Conservation (phyloP, 2,113 vertebrate species). For the Pluvialis apricaria region DNA sequence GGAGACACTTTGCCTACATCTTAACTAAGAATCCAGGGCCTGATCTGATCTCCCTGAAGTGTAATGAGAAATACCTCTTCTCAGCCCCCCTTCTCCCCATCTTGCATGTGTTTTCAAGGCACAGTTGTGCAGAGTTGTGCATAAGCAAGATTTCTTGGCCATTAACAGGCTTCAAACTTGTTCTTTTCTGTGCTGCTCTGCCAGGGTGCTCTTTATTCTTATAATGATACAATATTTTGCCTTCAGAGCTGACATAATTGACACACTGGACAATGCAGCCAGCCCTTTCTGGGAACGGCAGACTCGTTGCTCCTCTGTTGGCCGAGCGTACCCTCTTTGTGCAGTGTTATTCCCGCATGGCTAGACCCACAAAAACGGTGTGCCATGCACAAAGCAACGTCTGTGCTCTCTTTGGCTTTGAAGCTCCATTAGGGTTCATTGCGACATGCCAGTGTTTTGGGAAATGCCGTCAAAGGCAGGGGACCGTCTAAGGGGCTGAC, state of each 20-base stretch:
- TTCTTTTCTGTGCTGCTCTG: not conserved
- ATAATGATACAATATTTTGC: not conserved
- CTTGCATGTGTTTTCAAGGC: not conserved
- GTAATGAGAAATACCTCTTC: not conserved
- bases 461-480: not conserved
- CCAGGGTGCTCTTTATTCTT: not conserved
- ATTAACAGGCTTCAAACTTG: not conserved
- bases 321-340: not conserved
- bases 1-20: not conserved
- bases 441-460: rapidly evolving
- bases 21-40: not conserved
- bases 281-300: not conserved
- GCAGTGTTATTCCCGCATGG: not conserved
- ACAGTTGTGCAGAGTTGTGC: not conserved
- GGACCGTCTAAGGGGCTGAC: not conserved
- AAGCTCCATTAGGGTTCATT: not conserved
- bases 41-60: not conserved
- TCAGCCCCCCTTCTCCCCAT: not conserved
- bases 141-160: not conserved
- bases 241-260: not conserved
- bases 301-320: not conserved
- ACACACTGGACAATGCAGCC: not conserved
- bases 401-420: not conserved
- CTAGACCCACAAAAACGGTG: not conserved
- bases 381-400: not conserved